These are phyloP conservation scores for Sphenopsis melanotis DNA, from an alignment of 2,797 vertebrate species.

Conservation along the genomic window DNA sequence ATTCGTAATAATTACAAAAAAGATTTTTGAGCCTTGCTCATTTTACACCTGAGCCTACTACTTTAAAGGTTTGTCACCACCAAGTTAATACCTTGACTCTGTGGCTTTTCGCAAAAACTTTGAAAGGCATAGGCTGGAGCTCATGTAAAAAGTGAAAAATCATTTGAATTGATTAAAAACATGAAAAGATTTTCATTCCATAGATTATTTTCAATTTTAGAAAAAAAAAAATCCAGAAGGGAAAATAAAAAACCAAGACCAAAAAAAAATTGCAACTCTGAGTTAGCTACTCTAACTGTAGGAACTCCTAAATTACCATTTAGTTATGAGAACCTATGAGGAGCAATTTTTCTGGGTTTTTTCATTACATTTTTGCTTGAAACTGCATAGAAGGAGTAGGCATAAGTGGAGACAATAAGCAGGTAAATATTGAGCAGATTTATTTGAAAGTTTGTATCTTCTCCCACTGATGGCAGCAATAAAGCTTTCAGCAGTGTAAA, in stretches of 20 bases:
- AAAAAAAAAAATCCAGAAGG: neutral
- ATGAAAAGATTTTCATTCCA: neutral
- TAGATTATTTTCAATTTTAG: neutral
- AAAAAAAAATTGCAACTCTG: neutral
- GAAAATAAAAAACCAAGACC: neutral
- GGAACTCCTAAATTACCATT: neutral
- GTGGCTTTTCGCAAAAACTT: neutral
- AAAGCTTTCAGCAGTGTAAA: constrained; percentile 71
- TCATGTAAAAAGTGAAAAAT: neutral
- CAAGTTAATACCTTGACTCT: neutral
- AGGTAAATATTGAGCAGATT: constrained; percentile 44
- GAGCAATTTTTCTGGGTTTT: neutral
- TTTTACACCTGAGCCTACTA: neutral
- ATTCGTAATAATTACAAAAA: neutral
- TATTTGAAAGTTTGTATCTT: constrained; percentile 64
- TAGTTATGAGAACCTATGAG: neutral
- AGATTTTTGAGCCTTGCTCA: neutral
- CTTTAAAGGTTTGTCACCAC: neutral
- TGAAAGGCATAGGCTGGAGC: neutral
- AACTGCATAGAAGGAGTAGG: neutral
- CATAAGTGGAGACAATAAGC: neutral
- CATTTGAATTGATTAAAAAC: neutral
- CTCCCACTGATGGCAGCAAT: constrained; percentile 41
- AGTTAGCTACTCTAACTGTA: neutral
- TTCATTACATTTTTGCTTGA: neutral